These are phyloP conservation scores for Orchesella flavescens DNA, from an alignment of 2,888 invertebrate species.

Conservation along the genomic window DNA sequence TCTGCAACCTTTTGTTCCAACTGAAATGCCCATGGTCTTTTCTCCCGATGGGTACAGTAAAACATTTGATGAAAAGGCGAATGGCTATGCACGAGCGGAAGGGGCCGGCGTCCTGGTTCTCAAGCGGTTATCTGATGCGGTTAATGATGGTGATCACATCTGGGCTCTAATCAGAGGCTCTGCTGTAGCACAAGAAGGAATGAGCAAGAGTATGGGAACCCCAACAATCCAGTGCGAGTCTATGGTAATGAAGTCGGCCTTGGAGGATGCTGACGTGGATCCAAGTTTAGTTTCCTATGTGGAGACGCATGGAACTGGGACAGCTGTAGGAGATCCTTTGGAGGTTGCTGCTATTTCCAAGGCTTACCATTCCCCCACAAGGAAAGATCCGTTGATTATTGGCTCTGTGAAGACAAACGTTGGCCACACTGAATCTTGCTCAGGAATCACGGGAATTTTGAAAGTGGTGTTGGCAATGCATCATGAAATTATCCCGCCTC, in stretches of 20 bases:
- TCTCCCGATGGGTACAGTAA: constrained; percentile 68
- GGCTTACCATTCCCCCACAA: constrained; percentile 21
- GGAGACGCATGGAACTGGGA: constrained; percentile 35
- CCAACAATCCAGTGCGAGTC: constrained; percentile 31
- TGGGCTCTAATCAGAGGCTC: constrained; percentile 45
- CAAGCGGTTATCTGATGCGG: constrained; percentile 37
- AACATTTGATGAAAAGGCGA: constrained; percentile 56
- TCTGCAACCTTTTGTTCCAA: constrained; percentile 31
- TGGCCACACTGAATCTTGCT: constrained; percentile 59
- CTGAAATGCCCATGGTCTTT: neutral
- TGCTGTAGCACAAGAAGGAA: constrained; percentile 43
- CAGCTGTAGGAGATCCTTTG: constrained; percentile 74
- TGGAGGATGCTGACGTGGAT: constrained; percentile 15
- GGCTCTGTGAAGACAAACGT: constrained; percentile 62
- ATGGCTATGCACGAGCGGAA: constrained; percentile 57
- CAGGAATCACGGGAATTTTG: constrained; percentile 58
- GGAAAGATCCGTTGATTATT: constrained; percentile 21
- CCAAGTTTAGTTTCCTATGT: constrained; percentile 17
- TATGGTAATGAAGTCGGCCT: constrained; percentile 31
- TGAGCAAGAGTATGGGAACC: constrained; percentile 31
- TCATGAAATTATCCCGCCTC: constrained; percentile 56
- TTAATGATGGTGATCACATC: constrained; percentile 31
- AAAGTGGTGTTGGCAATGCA: constrained; percentile 53
- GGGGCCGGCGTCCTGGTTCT: constrained; percentile 31
- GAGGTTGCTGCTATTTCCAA: constrained; percentile 38